Evolutionary conservation across 2,797 vertebrate species (phyloP).

Genomic region (Neosilurus mollespiculum): DNA sequence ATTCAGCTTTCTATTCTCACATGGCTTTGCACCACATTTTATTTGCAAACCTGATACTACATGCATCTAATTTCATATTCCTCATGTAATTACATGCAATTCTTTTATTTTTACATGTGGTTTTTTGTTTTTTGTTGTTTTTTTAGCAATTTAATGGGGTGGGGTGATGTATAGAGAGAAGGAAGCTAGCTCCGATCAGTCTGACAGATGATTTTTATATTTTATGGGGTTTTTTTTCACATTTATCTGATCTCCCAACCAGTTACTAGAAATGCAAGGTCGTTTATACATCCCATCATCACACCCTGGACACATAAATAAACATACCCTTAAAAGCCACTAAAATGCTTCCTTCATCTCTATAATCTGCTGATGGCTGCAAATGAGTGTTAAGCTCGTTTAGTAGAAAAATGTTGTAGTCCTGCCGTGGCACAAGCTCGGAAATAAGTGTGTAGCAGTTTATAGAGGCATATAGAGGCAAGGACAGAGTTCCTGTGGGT

Average conservation of each 20-base stretch:
- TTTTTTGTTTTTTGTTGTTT: neutral
- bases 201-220: too few relatives aligned
- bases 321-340: neutral
- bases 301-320: neutral
- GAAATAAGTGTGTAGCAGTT: neutral
- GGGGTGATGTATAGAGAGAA: neutral
- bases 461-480: constrained; percentile 2
- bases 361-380: constrained; percentile 11
- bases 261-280: constrained; percentile 4
- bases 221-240: neutral
- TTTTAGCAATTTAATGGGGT: neutral
- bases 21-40: neutral
- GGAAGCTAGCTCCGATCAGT: neutral
- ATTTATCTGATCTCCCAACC: neutral
- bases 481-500: constrained; percentile 29
- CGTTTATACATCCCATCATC: neutral
- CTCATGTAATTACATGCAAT: neutral
- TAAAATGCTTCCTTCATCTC: neutral
- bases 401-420: neutral
- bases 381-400: neutral
- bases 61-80: neutral
- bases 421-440: neutral
- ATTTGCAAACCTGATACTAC: neutral
- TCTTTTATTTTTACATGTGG: neutral
- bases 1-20: neutral